Evolutionary conservation across 2,113 vertebrate genomes (phyloP).

Genomic region (Phylloscopus trochilus): DNA sequence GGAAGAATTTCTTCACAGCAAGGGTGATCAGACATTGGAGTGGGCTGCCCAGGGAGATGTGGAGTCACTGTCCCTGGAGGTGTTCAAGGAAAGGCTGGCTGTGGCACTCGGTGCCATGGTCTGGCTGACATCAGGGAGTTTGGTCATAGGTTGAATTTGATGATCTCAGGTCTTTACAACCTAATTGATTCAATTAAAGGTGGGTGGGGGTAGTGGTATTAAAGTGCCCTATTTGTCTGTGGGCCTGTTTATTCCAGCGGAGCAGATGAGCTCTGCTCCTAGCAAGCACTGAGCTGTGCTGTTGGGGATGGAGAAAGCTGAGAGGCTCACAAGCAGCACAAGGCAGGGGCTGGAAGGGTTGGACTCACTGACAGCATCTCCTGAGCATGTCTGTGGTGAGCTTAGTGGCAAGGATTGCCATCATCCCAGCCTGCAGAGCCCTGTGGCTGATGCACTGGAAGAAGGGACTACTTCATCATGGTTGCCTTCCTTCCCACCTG

Average conservation of each 20-base stretch:
- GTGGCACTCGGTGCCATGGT: background rate
- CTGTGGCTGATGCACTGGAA: background rate
- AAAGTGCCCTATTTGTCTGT: fast-evolving
- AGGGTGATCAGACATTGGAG: fast-evolving
- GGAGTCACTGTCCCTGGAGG: background rate
- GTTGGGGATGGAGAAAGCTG: background rate
- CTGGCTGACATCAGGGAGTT: background rate
- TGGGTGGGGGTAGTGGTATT: background rate
- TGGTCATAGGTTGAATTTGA: background rate
- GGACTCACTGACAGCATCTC: fast-evolving
- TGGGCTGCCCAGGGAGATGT: background rate
- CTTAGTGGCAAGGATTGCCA: background rate
- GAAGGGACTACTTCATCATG: background rate
- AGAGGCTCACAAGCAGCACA: background rate
- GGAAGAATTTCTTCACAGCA: background rate
- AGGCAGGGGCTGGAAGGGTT: background rate
- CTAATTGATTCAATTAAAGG: no score
- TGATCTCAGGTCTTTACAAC: background rate
- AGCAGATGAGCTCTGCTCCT: background rate
- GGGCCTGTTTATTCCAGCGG: fast-evolving
- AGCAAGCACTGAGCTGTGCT: no score
- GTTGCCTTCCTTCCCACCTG: background rate
- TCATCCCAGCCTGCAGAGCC: fast-evolving
- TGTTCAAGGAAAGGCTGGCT: background rate
- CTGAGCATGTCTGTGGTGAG: fast-evolving